Base-by-base conservation (phyloP, 2,113 vertebrate genomes). In the Prunella fulvescens region DNA sequence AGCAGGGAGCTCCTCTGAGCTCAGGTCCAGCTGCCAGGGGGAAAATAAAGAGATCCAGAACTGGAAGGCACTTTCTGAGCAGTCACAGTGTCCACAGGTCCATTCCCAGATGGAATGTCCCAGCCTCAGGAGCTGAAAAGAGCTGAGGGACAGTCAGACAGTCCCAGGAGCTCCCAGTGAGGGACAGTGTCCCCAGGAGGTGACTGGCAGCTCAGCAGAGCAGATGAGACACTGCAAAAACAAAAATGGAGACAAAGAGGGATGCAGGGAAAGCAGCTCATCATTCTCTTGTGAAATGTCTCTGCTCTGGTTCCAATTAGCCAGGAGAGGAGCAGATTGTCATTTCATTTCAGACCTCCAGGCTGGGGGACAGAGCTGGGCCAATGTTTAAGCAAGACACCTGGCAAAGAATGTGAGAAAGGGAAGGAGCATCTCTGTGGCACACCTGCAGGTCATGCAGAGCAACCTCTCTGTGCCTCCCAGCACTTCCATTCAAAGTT, bases 161-260 rank as follows among this genome's bases (percentile, higher is more conserved):
- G 48, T 7, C 56, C 78, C 73, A 18, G 5, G 25, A 56, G 62
- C 81, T 91, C 77, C 53, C 91, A 58, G 67, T 4, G 10, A 67
- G 65, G 93, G 93, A 79, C 90, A 80, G 70, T 19, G 53, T 95
- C 91, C 92, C 53, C 73, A 29, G 85, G 82, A 96, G 64, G 58
- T 70, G 94, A 93, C 45, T 93, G 95, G 80, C 89, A 86, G 78
- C 48, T 84, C 37, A 57, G 57, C 53, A 84, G 40, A 95, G 61
- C 39, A 69, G 61, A 64, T 2, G 3, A 86, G 88, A 86, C 71
- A 60, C 24, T 6, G 25, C 1, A 45, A 61, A 79, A 5, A 29
- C 18, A 17, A 39, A 91, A 87, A 50, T 14, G 45, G 73, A 85
- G 70, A 67, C 39, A 79, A 70, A 71, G 17, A 51, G 54, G 76